Evolutionary conservation across 2,113 vertebrate genomes (phyloP), one percentile per base, ranked within the genome.

Genomic region (Oryctolagus cuniculus): DNA sequence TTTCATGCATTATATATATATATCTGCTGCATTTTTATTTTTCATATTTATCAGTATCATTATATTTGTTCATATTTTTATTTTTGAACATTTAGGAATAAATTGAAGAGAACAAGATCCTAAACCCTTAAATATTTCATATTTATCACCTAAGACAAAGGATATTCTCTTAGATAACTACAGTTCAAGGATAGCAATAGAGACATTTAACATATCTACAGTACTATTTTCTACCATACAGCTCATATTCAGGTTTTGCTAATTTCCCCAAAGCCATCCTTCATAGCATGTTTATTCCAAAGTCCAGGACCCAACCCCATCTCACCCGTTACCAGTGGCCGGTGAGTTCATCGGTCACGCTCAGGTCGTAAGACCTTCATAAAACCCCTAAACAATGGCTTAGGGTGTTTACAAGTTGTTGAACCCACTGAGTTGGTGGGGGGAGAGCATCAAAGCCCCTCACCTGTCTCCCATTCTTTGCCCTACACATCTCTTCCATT

Each of bases 111-210:
- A 74, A 27, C 19, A 44, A 89, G 17, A 81, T 4, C 11, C 15
- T 21, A 70, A 79, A 49, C 12, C 10, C 9, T 36, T 96, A 69
- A 91, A 29, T 31, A 86, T 3, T 69, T 61, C 19, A 34, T 16
- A 69, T 17, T 24, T 70, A 63, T 29, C 8, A 29, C 31, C 53
- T 70, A 75, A 89, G 51, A 36, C 25, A 74, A 92, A 74, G 38
- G n/a, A 74, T 16, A 16, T 53, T 70, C 1, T 92, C 34, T 89
- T 44, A 44, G 51, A 55, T 72, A 85, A 75, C 27, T 24, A n/a
- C 19, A 86, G 63, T 61, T 96, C 31, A 69, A 89, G 58, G 55
- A 31, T 21, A 72, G 75, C 69, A 89, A 91, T 10, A 24, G 36
- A 19, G 58, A 34, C 86, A 75, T 81, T 73, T 80, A 89, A 53